A percentile compares a stretch with the other conserved stretches of the same genome.
Evolutionary conservation across 2,888 invertebrate genomes (phyloP).

Genomic region (Melieria omissa): DNA sequence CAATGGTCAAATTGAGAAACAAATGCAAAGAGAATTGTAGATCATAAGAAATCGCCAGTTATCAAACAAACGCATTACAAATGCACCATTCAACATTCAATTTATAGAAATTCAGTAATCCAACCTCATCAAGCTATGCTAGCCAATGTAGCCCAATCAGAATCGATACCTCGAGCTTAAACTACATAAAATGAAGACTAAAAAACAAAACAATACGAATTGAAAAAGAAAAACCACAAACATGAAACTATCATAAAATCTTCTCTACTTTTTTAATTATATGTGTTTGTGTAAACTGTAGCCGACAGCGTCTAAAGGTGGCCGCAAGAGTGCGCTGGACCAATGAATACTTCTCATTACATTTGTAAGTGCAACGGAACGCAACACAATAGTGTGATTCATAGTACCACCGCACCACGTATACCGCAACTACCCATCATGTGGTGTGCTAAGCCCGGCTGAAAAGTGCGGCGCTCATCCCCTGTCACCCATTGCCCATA

Average conservation of each 20-base stretch:
- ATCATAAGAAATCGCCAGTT: slow-evolving; percentile 42
- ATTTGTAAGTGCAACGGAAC: slow-evolving; percentile 64
- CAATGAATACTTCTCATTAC: slow-evolving; percentile 66
- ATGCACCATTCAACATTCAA: slow-evolving; percentile 48
- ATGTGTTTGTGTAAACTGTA: slow-evolving; percentile 62
- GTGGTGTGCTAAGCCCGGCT: too few species aligned
- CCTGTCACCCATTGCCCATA: too few species aligned
- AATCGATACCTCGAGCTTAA: slow-evolving; percentile 29
- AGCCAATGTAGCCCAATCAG: slow-evolving; percentile 30
- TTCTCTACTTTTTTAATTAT: slow-evolving; percentile 60
- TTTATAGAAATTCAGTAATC: slow-evolving; percentile 49
- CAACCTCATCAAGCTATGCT: slow-evolving; percentile 42
- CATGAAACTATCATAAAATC: slow-evolving; percentile 50
- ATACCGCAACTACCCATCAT: background rate
- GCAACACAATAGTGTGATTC: background rate
- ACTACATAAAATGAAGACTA: slow-evolving; percentile 24
- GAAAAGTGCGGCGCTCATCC: too few species aligned
- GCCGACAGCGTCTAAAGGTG: slow-evolving; percentile 65
- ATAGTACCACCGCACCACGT: background rate
- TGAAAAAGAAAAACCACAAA: slow-evolving; percentile 46
- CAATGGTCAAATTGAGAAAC: slow-evolving; percentile 57
- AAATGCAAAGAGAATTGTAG: slow-evolving; percentile 66
- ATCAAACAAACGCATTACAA: slow-evolving; percentile 45
- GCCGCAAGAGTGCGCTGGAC: slow-evolving; percentile 66
- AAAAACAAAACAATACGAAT: slow-evolving; percentile 38